Evolutionary conservation across 2,888 invertebrate species (phyloP), one percentile per base, ranked within the genome.

Genomic region (Drosophila algonquin): DNA sequence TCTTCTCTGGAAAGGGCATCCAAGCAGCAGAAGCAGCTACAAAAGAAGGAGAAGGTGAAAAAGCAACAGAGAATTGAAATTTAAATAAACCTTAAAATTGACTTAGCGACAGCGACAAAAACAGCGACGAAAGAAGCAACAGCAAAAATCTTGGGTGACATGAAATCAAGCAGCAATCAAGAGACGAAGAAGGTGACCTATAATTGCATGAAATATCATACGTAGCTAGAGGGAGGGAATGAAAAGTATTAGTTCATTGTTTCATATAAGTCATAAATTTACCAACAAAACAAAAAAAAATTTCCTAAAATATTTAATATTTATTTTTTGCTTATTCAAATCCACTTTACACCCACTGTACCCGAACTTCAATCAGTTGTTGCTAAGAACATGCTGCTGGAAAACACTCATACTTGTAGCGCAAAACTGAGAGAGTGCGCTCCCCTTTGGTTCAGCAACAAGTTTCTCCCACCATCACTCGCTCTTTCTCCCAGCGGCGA

Each of bases 51-150:
- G 60, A 65, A 73, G 73, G 65, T 73, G 76, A 78, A 76, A 71
- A 63, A 58, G 64, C 56, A 67, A 67, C 18, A 62, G 27, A 61
- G 61, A 65, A 77, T 80, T 85, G 65, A 88, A 86, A 86, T 88
- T 83, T 76, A 83, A 83, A 84, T 89, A 84, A 81, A 88, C 89
- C 87, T 84, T 84, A 79, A 84, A 89, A 83, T 83, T 83, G 84
- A 83, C 89, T 83, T 86, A 72, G 76, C 74, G 74, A 63, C 71
- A 64, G 69, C 82, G 69, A 73, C 77, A 63, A 47, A n/a, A 53
- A 14, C 14, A 48, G 46, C 35, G 30, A 60, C 8, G 1, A 8
- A 8, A 30, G 30, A 7, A 30, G 30, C 30, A 30, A 30, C 30
- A 48, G 46, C 35, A 35, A 60, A 74, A 54, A 35, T 16, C 32